Conservation (phyloP, 2,888 invertebrate species). For the Dryadula phaetusa region DNA sequence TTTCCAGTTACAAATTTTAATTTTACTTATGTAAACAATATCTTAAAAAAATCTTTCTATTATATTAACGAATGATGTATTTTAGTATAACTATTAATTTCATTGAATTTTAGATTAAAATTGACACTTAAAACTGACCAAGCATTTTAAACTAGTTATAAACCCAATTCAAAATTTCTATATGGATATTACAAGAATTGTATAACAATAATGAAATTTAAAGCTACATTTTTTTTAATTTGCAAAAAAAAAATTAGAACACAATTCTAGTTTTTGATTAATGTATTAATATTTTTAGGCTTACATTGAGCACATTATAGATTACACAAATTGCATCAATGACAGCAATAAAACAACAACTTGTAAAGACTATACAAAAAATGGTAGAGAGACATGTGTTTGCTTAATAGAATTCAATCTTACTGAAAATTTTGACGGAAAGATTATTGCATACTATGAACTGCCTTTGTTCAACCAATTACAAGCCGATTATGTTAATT, state of each 20-base stretch:
- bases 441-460: slow-evolving; percentile 42
- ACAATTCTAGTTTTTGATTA: not conserved
- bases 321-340: slow-evolving; percentile 32
- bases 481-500: slow-evolving; percentile 32
- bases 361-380: slow-evolving; percentile 12
- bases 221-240: too few species aligned
- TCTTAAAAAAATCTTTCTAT: too few species aligned
- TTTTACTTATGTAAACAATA: too few species aligned
- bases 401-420: slow-evolving; percentile 28
- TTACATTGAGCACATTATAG: slow-evolving; percentile 17
- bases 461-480: slow-evolving; percentile 40
- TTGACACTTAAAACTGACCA: too few species aligned
- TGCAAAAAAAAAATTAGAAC: not conserved
- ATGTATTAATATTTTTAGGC: slow-evolving; percentile 7
- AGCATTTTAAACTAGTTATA: too few species aligned
- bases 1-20: too few species aligned
- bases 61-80: too few species aligned
- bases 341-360: not conserved
- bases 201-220: too few species aligned
- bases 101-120: too few species aligned
- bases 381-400: not conserved
- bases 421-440: slow-evolving; percentile 25
- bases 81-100: too few species aligned
- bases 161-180: too few species aligned
- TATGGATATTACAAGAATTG: too few species aligned